These are phyloP conservation scores for Aurelia sp. DNA, from an alignment of 30 jellyfish, hydroid and myxozoan genomes.

Conservation along the genomic window DNA sequence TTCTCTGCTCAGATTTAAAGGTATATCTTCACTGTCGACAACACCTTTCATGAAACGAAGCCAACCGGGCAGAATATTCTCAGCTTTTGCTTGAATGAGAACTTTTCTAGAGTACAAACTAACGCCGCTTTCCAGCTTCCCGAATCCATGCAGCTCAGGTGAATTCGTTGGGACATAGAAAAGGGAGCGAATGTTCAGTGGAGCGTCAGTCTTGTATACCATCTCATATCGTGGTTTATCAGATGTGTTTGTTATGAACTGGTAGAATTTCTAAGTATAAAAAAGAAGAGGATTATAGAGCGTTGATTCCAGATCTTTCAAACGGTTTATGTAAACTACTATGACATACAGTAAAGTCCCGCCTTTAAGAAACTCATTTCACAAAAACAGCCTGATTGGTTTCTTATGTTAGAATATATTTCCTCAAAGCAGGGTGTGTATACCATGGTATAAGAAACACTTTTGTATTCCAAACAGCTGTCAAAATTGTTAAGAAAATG, in stretches of 20 bases:
- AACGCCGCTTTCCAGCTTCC: slow-evolving; percentile 90
- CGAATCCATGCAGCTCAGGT: slow-evolving; percentile 95
- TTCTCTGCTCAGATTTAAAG: slow-evolving; percentile 96
- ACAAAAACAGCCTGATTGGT: too few relatives aligned
- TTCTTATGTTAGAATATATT: too few relatives aligned
- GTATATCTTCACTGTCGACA: slow-evolving; percentile 98
- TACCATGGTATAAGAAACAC: too few relatives aligned
- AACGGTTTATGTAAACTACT: too few relatives aligned
- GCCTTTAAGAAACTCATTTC: too few relatives aligned
- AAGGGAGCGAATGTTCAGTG: slow-evolving; percentile 91
- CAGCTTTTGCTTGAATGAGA: slow-evolving; percentile 96
- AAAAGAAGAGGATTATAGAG: too few relatives aligned
- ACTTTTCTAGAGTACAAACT: slow-evolving; percentile 91
- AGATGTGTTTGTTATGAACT: slow-evolving; percentile 95
- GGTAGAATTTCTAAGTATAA: slow-evolving; percentile 79
- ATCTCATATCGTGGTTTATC: slow-evolving; percentile 95
- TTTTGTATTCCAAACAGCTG: too few relatives aligned
- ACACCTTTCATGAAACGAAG: slow-evolving; percentile 94
- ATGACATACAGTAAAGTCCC: too few relatives aligned
- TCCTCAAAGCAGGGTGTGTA: too few relatives aligned
- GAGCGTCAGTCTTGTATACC: slow-evolving; percentile 96
- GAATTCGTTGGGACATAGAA: slow-evolving; percentile 88
- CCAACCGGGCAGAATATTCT: slow-evolving; percentile 93
- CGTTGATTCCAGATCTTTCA: too few relatives aligned
- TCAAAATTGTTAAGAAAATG: too few relatives aligned